Percentiles rank a stretch among this genome's conserved stretches.
Evolutionary conservation across 1,140 invertebrate genomes (phyloP).

Genomic region (Zaprionus ornatus): DNA sequence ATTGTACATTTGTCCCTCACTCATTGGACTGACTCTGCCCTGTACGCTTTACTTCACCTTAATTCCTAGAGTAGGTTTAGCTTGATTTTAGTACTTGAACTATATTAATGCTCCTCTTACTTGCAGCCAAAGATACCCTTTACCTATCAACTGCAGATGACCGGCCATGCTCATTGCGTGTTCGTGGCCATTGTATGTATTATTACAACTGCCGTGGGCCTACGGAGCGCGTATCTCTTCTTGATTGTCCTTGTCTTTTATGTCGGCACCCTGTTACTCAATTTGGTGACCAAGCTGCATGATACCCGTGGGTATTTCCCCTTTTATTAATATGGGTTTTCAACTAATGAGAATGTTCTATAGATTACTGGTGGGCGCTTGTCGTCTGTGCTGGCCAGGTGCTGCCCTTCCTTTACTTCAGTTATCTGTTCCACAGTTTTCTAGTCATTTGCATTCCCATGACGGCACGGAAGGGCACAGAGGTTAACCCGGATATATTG

Average conservation of each 20-base stretch:
- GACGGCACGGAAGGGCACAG: slow-evolving; percentile 87
- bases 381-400: slow-evolving; percentile 84
- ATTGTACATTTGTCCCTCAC: slow-evolving; percentile 85
- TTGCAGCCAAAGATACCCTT: slow-evolving; percentile 57
- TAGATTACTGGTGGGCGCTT: slow-evolving; percentile 86
- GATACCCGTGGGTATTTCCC: slow-evolving; percentile 7
- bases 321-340: background rate
- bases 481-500: slow-evolving; percentile 86
- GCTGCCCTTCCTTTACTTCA: slow-evolving; percentile 85
- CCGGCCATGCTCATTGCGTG: slow-evolving; percentile 64
- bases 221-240: slow-evolving; percentile 66
- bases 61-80: slow-evolving; percentile 85
- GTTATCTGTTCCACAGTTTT: slow-evolving; percentile 87
- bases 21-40: slow-evolving; percentile 75
- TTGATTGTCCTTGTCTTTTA: slow-evolving; percentile 77
- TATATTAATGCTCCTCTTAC: background rate
- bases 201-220: slow-evolving; percentile 45
- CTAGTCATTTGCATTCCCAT: slow-evolving; percentile 89
- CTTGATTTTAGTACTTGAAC: too few relatives aligned
- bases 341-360: background rate
- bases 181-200: slow-evolving; percentile 61
- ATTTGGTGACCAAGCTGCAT: slow-evolving; percentile 62
- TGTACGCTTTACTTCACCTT: slow-evolving; percentile 47
- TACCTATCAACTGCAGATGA: slow-evolving; percentile 63
- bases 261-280: slow-evolving; percentile 56